phyloP scores from a whole-genome alignment of 1,140 invertebrate genomes.

The Lordiphosa collinella region DNA sequence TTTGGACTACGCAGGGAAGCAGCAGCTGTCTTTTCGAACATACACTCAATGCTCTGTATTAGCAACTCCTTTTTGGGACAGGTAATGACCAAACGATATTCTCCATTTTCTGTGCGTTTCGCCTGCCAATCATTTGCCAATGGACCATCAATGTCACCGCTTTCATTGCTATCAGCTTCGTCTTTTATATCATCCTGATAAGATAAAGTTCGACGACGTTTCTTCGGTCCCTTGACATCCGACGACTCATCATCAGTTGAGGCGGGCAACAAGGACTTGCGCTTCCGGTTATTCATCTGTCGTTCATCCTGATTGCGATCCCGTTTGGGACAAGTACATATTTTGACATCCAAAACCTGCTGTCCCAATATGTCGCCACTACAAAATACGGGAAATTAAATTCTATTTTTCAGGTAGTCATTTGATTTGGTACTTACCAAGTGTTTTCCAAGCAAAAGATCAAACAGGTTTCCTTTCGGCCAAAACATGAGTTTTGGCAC shows the following conservation, averaged over 20 bases:
- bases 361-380: constrained; percentile 72
- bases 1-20: constrained; percentile 33
- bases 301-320: constrained; percentile 57
- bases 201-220: constrained; percentile 20
- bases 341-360: constrained; percentile 58
- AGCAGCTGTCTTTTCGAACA: constrained; percentile 50
- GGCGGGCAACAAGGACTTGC: constrained; percentile 16
- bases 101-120: constrained; percentile 30
- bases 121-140: constrained; percentile 41
- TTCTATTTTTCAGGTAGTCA: neutral
- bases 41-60: constrained; percentile 45
- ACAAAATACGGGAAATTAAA: constrained; percentile 6
- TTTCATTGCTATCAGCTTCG: constrained; percentile 53
- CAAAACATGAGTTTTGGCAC: constrained; percentile 74
- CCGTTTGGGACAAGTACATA: constrained; percentile 73
- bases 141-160: constrained; percentile 2
- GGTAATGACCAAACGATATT: constrained; percentile 40
- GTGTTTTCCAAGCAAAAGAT: constrained; percentile 64
- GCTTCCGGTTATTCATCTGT: constrained; percentile 25
- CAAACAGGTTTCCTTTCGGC: constrained; percentile 62
- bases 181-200: constrained; percentile 28
- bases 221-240: constrained; percentile 22
- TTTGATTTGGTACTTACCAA: constrained; percentile 22
- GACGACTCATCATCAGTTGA: constrained; percentile 36
- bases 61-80: constrained; percentile 45